phyloP scores from a whole-genome alignment of 2,797 vertebrate genomes.

The Anabacerthia variegaticeps region DNA sequence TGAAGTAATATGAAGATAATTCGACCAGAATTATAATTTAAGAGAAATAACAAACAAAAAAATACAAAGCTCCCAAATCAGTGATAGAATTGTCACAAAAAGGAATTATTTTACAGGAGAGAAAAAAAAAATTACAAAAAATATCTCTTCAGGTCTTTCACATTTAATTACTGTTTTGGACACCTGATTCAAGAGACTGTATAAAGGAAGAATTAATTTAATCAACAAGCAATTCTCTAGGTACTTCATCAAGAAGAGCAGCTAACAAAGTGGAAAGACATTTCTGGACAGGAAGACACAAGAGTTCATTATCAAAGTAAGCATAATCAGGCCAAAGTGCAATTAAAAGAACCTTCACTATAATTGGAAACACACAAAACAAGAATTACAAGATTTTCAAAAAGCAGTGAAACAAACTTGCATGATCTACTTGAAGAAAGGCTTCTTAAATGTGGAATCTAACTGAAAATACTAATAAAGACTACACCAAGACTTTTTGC shows the following conservation, averaged over 20 bases:
- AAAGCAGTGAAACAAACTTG: not conserved
- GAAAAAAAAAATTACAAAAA: not conserved
- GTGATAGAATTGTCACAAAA: not conserved
- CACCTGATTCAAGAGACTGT: constrained; percentile 6
- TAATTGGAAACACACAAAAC: constrained; percentile 28
- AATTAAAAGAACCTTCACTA: constrained; percentile 23
- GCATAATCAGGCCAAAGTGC: constrained; percentile 25
- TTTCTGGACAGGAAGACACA: constrained; percentile 39
- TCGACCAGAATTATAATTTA: not conserved
- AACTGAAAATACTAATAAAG: not conserved
- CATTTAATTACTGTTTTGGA: constrained; percentile 45
- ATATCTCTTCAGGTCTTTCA: constrained; percentile 19
- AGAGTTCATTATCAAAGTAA: constrained; percentile 39
- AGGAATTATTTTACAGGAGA: not conserved
- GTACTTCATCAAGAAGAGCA: constrained; percentile 47
- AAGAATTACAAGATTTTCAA: not conserved
- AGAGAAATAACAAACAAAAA: not conserved
- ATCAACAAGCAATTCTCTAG: constrained; percentile 51
- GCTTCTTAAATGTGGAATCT: not conserved
- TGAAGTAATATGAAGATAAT: not conserved
- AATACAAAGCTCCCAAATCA: not conserved
- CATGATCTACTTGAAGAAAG: not conserved
- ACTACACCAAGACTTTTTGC: not conserved
- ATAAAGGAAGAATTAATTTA: constrained; percentile 42
- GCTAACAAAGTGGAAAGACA: constrained; percentile 49